Evolutionary conservation across 2,113 vertebrate genomes (phyloP), one percentile per base, ranked within the genome.

Genomic region (Irena cyanogastra): DNA sequence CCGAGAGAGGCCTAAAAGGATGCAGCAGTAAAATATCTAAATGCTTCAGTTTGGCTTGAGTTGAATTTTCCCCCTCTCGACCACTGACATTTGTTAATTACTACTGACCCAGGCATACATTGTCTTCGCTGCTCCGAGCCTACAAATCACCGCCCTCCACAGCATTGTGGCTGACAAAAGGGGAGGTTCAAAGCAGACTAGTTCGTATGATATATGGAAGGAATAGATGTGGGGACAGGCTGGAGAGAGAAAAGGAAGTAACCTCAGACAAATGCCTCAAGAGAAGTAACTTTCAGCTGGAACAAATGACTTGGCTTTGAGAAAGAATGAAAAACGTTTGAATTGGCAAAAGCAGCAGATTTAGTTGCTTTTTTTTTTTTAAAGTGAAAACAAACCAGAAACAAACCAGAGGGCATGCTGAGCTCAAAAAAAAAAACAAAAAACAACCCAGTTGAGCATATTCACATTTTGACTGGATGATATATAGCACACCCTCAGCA

Each of bases 11-110:
- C 95, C 97, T 96, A 95, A 98, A 97, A 98, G 94, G 86, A 96
- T 97, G 96, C 95, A 90, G 97, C 97, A 97, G 94, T 98, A 97
- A 98, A 98, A 98, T 94, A 98, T 88, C 95, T 97, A 97, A 97
- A 97, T 97, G 97, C 96, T 96, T 96, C 95, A 89, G 93, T 95
- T 97, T 95, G 95, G 96, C 84, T 96, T 95, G 90, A 89, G 91
- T 91, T 82, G 91, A 95, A 94, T 95, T 96, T 97, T 96, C 65
- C 76, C 95, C 92, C 97, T 97, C 97, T 97, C 76, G 86, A 98
- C 97, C 97, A 96, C 19, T 97, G 97, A 97, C 97, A 94, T 94
- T 94, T 96, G 93, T 97, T 98, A 98, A 98, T 98, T 98, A 98
- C 93, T 94, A 86, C 93, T 97, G 96, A 97, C 97, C 97, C 96